phyloP scores from a whole-genome alignment of 2,797 vertebrate genomes.

The Coccyzus lansbergi region DNA sequence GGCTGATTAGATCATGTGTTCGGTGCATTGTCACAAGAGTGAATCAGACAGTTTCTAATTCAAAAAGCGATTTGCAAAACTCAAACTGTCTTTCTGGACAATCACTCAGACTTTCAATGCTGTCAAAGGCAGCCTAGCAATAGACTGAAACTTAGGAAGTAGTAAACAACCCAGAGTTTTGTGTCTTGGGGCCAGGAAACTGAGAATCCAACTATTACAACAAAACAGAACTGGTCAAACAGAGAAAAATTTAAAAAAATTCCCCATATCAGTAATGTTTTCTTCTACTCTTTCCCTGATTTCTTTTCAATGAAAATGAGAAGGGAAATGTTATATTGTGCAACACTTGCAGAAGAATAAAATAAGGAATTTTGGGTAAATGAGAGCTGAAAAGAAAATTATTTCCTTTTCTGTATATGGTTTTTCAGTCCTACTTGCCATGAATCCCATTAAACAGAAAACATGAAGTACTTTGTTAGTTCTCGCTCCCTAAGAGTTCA shows the following conservation, averaged over 20 bases:
- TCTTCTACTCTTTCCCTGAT: neutral
- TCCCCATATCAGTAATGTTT: neutral
- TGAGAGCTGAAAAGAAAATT: neutral
- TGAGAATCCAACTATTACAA: neutral
- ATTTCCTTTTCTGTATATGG: neutral
- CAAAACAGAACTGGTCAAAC: neutral
- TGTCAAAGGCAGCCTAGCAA: neutral
- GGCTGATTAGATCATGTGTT: neutral
- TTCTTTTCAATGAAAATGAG: neutral
- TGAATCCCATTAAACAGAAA: neutral
- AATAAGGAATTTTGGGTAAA: neutral
- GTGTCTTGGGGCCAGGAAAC: neutral
- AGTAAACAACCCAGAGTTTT: neutral
- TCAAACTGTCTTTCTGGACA: neutral
- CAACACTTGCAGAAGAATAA: neutral
- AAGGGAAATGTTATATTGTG: neutral
- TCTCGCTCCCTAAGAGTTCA: neutral
- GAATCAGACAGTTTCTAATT: neutral
- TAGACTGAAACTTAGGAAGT: neutral
- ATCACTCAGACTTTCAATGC: neutral
- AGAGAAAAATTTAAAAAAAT: neutral
- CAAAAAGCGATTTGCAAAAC: slow-evolving; percentile 17
- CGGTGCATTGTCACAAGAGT: neutral
- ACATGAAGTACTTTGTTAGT: neutral
- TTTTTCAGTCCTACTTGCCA: neutral